phyloP scores from a whole-genome alignment of 2,797 vertebrate species.

The Cirrhinus mrigala region DNA sequence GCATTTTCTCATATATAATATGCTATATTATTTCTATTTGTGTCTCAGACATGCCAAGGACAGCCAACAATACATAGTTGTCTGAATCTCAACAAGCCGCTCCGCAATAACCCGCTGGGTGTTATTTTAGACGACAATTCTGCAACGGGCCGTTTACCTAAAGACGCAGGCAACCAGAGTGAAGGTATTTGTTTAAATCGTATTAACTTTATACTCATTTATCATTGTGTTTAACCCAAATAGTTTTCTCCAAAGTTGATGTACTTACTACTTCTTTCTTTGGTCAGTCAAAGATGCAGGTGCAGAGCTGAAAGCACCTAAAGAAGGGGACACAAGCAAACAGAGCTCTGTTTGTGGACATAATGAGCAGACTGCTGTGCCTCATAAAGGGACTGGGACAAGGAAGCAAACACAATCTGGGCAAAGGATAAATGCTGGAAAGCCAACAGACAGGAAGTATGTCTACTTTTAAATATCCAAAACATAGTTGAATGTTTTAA shows the following conservation, averaged over 20 bases:
- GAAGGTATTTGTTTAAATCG: constrained; percentile 73
- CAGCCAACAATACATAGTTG: constrained; percentile 80
- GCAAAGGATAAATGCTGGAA: constrained; percentile 73
- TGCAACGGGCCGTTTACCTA: constrained; percentile 64
- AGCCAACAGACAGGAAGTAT: constrained; percentile 74
- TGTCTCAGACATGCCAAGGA: constrained; percentile 78
- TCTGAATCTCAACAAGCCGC: constrained; percentile 74
- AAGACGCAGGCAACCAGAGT: constrained; percentile 69
- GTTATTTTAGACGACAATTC: constrained; percentile 83
- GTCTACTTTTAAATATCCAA: constrained; percentile 31
- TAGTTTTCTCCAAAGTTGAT: neutral
- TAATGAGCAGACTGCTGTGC: neutral
- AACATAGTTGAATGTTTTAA: neutral
- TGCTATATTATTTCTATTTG: neutral
- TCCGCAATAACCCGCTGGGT: constrained; percentile 84
- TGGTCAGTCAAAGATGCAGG: neutral
- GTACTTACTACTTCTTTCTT: neutral
- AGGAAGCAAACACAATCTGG: constrained; percentile 63
- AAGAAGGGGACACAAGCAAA: neutral
- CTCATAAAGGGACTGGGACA: constrained; percentile 50
- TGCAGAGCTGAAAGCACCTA: neutral
- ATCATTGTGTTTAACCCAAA: neutral
- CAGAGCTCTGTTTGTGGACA: neutral
- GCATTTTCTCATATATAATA: neutral
- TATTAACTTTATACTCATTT: neutral